Base-by-base conservation (phyloP, 1,140 invertebrate genomes). In the Nymphalis io region DNA sequence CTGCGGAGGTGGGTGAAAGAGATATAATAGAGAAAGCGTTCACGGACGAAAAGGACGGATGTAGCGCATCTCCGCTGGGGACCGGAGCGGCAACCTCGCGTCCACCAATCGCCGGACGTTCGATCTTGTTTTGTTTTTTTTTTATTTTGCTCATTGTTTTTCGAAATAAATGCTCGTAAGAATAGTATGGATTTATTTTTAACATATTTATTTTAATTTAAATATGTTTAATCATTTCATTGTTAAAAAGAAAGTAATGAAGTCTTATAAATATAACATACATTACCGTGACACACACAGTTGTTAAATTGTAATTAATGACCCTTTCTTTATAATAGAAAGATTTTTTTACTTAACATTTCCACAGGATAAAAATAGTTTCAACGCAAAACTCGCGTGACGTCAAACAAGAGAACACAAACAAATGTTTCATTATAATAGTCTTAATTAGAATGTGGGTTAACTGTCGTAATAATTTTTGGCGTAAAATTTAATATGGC, bases 61-160 rank as follows among this genome's bases (percentile, higher is more conserved):
- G 67, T 60, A 76, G 65, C 74, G 74, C 82, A 87, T 90, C 87
- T 90, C 79, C 55, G 79, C 82, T 73, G 85, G 82, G 81, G 73
- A 74, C 74, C 81, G 76, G 77, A 85, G 78, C 82, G 87, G 87
- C 89, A 91, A 91, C 89, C 84, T 82, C 85, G 89, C 89, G 80
- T 80, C 87, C 78, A 86, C 89, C 87, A 91, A 91, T 91, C 82
- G 79, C 73, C 77, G 84, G 81, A 82, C 84, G 83, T 77, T 83
- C 72, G 66, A 83, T 83, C 80, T 86, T 81, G 73, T 83, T 82
- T 67, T 77, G 78, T 79, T 78, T 53, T 81, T 48, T n/a, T 82
- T 81, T 70, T 57, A 60, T 79, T 80, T 79, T 75, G 60, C n/a
- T 23, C 64, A 44, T 53, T 44, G 59, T 67, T 72, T 62, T 67